phyloP scores from a whole-genome alignment of 2,797 vertebrate genomes.

The Tapera naevia region DNA sequence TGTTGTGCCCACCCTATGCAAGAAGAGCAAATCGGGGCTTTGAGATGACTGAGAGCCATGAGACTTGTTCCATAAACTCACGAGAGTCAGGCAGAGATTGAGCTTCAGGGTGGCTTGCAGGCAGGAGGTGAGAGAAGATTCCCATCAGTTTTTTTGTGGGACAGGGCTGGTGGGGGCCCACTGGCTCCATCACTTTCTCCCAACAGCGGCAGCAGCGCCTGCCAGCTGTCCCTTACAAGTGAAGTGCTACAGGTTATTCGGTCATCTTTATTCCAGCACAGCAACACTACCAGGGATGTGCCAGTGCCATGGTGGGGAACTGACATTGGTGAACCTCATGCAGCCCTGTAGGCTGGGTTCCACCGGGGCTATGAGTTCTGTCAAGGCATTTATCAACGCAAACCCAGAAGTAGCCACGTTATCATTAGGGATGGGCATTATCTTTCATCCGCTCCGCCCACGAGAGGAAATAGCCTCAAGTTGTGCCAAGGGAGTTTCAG shows the following conservation, averaged over 20 bases:
- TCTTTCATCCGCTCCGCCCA: neutral
- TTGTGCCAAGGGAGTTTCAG: neutral
- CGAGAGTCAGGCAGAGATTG: neutral
- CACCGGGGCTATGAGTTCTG: neutral
- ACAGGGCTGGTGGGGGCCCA: rapidly evolving
- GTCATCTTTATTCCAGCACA: neutral
- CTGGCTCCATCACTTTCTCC: neutral
- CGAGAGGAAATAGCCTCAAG: neutral
- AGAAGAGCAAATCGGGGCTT: neutral
- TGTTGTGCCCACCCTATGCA: neutral
- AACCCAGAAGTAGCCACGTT: neutral
- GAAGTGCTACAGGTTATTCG: rapidly evolving
- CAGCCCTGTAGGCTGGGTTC: neutral
- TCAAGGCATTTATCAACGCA: neutral
- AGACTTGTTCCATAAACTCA: neutral
- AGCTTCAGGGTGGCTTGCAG: neutral
- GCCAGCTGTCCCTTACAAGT: neutral
- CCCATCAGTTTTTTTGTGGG: neutral
- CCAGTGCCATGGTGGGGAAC: neutral
- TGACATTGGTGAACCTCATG: neutral
- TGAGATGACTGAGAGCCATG: neutral
- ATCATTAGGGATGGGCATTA: neutral
- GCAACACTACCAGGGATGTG: neutral
- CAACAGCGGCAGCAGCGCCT: neutral
- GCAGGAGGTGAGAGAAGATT: neutral